Percentiles rank a stretch among this genome's conserved stretches.
Conservation (phyloP, 2,113 vertebrate genomes). For the Uria lomvia region DNA sequence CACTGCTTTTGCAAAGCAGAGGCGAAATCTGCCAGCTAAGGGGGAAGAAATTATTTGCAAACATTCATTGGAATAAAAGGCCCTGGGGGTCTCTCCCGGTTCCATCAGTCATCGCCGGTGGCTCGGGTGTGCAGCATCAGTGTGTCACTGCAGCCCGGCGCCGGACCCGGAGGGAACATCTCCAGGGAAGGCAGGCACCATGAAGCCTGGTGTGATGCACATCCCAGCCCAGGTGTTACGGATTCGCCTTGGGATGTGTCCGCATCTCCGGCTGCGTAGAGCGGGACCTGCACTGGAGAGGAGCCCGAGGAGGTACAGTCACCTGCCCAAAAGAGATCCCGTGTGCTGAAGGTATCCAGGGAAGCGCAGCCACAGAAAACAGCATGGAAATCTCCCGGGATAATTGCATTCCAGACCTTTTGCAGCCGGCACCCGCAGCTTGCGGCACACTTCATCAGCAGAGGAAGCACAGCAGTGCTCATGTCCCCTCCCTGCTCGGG, state of each 20-base stretch:
- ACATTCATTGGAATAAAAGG: neutral
- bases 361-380: rapidly evolving
- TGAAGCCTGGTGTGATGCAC: rapidly evolving
- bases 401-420: neutral
- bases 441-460: neutral
- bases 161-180: rapidly evolving
- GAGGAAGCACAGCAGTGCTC: neutral
- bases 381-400: rapidly evolving
- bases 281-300: rapidly evolving
- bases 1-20: neutral
- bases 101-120: rapidly evolving
- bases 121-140: rapidly evolving
- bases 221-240: rapidly evolving
- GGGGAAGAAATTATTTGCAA: neutral
- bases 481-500: rapidly evolving
- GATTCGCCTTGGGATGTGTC: neutral
- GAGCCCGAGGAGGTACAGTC: neutral
- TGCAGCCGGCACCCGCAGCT: neutral
- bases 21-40: neutral
- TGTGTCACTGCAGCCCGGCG: neutral
- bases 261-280: rapidly evolving
- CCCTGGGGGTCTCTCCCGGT: neutral
- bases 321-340: neutral
- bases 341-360: neutral
- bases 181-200: neutral